Conservation (phyloP, 2,888 invertebrate species). For the Meloe dianella region DNA sequence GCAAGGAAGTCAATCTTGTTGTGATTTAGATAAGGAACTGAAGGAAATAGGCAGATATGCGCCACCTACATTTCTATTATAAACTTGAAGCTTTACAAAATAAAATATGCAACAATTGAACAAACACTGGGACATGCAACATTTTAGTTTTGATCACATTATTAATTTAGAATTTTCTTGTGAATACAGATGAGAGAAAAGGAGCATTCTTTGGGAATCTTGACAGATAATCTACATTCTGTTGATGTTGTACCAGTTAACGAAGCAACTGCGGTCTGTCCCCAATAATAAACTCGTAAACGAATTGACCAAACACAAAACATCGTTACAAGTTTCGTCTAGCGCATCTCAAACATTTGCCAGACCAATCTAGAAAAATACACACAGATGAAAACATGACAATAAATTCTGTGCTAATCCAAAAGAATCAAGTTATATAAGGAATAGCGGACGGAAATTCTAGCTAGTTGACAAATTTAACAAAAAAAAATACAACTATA, state of each 20-base stretch:
- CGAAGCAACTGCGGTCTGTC: conserved; percentile 43
- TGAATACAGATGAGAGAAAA: not conserved
- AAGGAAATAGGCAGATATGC: conserved; percentile 43
- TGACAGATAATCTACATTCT: conserved; percentile 43
- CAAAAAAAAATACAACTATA: not conserved
- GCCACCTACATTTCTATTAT: conserved; percentile 32
- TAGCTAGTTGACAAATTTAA: not conserved
- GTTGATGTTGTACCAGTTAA: conserved; percentile 38
- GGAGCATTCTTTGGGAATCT: not conserved
- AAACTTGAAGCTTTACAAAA: conserved; percentile 24
- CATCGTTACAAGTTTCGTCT: conserved; percentile 53
- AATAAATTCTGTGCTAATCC: conserved; percentile 22
- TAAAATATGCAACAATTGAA: conserved; percentile 32
- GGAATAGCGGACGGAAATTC: not conserved
- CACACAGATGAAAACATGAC: conserved; percentile 21
- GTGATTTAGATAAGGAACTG: conserved; percentile 51
- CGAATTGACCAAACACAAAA: conserved; percentile 59
- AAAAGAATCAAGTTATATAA: conserved; percentile 7
- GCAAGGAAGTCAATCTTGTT: conserved; percentile 49
- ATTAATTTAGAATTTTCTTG: conserved; percentile 15
- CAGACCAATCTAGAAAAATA: conserved; percentile 7
- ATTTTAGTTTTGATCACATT: conserved; percentile 19
- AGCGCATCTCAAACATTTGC: conserved; percentile 49
- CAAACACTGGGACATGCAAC: conserved; percentile 11
- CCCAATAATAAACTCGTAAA: conserved; percentile 55